A percentile compares a stretch with the other conserved stretches of the same genome.
phyloP scores from a whole-genome alignment of 1,140 invertebrate genomes.

The Stratiolaelaps scimitus region DNA sequence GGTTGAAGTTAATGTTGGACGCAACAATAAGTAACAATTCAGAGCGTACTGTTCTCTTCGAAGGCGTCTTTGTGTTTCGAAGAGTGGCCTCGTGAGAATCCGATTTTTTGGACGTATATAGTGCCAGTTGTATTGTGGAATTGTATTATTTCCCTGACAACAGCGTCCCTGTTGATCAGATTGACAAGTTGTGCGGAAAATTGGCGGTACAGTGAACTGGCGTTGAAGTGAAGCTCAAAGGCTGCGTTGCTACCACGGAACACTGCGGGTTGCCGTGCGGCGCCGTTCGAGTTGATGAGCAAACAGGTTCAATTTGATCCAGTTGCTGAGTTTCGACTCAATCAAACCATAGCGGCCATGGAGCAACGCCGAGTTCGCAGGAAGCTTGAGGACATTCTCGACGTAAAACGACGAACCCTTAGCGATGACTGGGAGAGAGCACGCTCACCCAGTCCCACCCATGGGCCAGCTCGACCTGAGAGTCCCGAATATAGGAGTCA shows the following conservation, averaged over 20 bases:
- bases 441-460: background rate
- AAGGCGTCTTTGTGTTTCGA: too few species aligned
- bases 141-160: too few species aligned
- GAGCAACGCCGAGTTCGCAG: constrained; percentile 17
- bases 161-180: too few species aligned
- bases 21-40: too few species aligned
- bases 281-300: background rate
- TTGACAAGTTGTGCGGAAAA: too few species aligned
- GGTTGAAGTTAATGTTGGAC: too few species aligned
- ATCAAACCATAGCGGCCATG: background rate
- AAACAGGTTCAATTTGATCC: constrained; percentile 12
- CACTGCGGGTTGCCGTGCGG: background rate
- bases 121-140: too few species aligned
- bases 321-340: constrained; percentile 6
- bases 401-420: constrained; percentile 7
- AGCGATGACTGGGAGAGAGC: constrained; percentile 24
- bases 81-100: too few species aligned
- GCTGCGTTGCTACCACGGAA: background rate
- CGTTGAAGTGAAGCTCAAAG: too few species aligned
- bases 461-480: constrained; percentile 1
- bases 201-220: too few species aligned
- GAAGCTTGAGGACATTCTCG: constrained; percentile 26
- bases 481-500: constrained; percentile 24
- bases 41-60: too few species aligned
- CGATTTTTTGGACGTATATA: too few species aligned